Base-by-base conservation (phyloP, 2,888 invertebrate genomes). In the Tillus elongatus region DNA sequence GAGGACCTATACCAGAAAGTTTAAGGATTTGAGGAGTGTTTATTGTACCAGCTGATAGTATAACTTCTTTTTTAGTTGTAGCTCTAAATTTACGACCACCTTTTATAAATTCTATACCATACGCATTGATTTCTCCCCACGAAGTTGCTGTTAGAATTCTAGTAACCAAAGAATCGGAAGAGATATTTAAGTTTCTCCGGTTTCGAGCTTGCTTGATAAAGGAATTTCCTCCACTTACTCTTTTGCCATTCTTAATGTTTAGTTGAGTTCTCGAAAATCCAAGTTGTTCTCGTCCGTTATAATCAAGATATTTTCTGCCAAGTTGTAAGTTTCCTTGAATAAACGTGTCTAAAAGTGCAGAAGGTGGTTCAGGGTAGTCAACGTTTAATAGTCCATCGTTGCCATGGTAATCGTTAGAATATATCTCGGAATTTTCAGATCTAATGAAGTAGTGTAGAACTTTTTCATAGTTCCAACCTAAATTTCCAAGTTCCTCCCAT, bases 1-100 rank as follows among this genome's bases (percentile, higher is more conserved):
- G 31, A 1, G 56, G 56, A 2, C 58, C 58, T 9, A 58, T 42
- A 11, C 56, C 58, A 12, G 54, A 56, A 3, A 56, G 33, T 53
- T 55, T 52, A 8, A 58, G 35, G 2, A 57, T 31, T 36, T 53
- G 54, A 1, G 57, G 56, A 9, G 54, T 91, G 85, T 90, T 90
- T 19, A 92, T 82, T 1, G 90, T 79, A 0, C 92, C 91, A 0
- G 87, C 89, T n/a, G 87, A 79, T 19, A 92, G 58, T 30, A 91
- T 82, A 0, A 92, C 75, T 60, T 87, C 87, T 49, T 82, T 81
- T 33, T 73, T 73, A 0, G 86, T 87, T 36, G 73, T 68, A 1
- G 79, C 77, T 0, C 73, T 67, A 51, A 76, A 75, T 35, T 72
- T 73, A 16, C 71, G 67, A 2, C 82, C 83, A 45, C 79, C 72